A percentile compares a stretch with the other conserved stretches of the same genome.
Conservation (phyloP, 2,113 vertebrate genomes). For the Galeopterus variegatus region DNA sequence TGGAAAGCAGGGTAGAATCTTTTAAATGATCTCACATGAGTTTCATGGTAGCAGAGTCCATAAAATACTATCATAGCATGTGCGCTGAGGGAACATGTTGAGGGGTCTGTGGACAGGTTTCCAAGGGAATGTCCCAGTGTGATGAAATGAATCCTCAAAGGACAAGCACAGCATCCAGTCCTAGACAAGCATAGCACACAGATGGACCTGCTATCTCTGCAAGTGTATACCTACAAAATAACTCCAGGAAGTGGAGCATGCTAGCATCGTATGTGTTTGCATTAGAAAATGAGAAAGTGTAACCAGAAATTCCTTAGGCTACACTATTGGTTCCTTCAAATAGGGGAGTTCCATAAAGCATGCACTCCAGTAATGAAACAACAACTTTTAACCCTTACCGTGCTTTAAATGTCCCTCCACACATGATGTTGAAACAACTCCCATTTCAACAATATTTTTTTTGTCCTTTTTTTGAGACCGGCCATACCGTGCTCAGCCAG, state of each 20-base stretch:
- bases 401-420: too few species aligned
- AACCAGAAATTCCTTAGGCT: neutral
- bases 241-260: neutral
- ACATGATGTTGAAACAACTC: too few species aligned
- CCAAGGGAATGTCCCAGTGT: neutral
- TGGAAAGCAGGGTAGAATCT: too few species aligned
- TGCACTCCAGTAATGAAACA: neutral
- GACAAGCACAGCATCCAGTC: neutral
- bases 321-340: neutral
- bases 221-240: neutral
- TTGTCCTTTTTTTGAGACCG: too few species aligned
- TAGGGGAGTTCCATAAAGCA: neutral
- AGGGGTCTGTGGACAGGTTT: neutral
- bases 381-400: too few species aligned
- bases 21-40: too few species aligned
- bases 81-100: too few species aligned
- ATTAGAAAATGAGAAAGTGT: neutral
- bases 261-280: neutral
- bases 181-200: neutral
- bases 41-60: too few species aligned
- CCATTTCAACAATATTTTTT: too few species aligned
- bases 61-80: too few species aligned
- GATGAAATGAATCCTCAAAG: neutral
- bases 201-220: neutral
- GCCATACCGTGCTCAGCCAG: too few species aligned